Conservation (phyloP, 2,797 vertebrate species). For the Poliocrania exsul region DNA sequence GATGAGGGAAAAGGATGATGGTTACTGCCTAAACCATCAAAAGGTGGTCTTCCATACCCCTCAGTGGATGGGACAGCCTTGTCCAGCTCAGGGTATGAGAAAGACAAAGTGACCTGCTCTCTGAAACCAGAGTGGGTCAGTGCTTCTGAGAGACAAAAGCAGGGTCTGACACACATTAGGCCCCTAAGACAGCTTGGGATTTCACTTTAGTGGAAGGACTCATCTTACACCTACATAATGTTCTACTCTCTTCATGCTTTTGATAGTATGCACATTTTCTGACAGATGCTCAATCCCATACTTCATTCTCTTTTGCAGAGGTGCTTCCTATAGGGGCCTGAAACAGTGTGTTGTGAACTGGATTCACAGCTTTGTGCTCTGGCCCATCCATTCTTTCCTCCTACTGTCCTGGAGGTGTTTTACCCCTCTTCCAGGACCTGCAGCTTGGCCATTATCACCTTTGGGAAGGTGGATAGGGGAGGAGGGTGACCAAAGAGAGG, state of each 20-base stretch:
- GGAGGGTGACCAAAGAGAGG: neutral
- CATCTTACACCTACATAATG: neutral
- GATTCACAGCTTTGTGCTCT: neutral
- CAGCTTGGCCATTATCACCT: neutral
- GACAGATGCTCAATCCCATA: neutral
- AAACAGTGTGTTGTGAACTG: neutral
- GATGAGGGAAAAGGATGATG: neutral
- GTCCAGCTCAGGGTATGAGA: neutral
- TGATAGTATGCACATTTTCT: neutral
- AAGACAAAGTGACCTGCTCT: neutral
- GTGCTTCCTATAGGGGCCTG: neutral
- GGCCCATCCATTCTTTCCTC: neutral
- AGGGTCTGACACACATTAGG: neutral
- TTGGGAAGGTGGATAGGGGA: neutral
- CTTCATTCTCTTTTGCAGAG: neutral
- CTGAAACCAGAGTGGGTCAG: neutral
- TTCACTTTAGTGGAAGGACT: neutral
- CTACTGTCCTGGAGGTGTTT: neutral
- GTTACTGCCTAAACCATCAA: neutral
- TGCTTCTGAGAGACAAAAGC: neutral
- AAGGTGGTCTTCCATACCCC: accelerated
- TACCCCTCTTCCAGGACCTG: neutral
- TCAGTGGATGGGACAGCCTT: neutral
- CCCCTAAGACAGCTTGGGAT: neutral
- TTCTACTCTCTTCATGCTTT: neutral